Evolutionary conservation across 53 echinoderm and acorn worm species (phyloP), one percentile per base, ranked within the genome.

Genomic region (Mesocentrotus franciscanus): DNA sequence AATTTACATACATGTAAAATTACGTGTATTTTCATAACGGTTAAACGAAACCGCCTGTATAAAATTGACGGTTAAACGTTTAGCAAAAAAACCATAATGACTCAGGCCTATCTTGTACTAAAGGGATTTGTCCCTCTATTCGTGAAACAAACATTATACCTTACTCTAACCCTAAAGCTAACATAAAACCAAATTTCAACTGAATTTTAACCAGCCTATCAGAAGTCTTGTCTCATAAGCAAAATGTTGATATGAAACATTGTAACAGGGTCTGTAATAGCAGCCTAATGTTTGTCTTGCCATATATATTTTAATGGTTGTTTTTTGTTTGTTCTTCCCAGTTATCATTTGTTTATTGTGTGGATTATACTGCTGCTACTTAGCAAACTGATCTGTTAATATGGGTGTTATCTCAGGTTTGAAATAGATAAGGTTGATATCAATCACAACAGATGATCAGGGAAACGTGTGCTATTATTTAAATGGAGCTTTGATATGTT

Each of bases 281-380:
- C 13, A 87, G 27, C 56, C 87, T 85, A 8, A 6, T 85, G 56
- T 85, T 85, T 85, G 30, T 55, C 26, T 85, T 81, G 81, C 81
- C 39, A 81, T 20, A 20, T 75, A n/a, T 17, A 30, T 75, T 75
- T n/a, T 75, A 75, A 59, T 87, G 58, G 87, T 87, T 87, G 58
- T 87, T 87, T 57, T 55, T 9, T 85, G 56, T 56, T 85, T 55
- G 56, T 30, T 87, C 58, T 87, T n/a, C 56, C 26, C 58, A 87
- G 58, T n/a, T 87, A 87, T 87, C 59, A 12, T 14, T n/a, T 87
- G 27, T 87, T 10, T 87, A 29, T 59, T 87, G 87, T 87, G 59
- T 57, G 87, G 58, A 57, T 87, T 87, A 58, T 85, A 85, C 57
- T 26, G 58, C 57, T 87, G 10, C 58, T 87, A 29, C 87, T 57